A percentile compares a stretch with the other conserved stretches of the same genome.
Conservation (phyloP, 2,113 vertebrate species). For the Elephantulus edwardii region DNA sequence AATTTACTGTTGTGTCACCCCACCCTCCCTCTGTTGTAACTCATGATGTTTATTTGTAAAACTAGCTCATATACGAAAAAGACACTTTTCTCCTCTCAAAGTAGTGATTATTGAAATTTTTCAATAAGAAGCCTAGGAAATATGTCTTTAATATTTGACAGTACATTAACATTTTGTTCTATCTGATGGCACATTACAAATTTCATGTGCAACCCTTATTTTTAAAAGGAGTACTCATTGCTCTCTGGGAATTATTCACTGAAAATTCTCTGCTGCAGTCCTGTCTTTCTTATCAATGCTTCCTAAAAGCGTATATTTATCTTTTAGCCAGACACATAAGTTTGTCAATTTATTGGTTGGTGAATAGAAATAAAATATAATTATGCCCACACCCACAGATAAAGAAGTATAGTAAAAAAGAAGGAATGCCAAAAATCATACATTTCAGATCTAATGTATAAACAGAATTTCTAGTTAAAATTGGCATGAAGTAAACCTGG, state of each 20-base stretch:
- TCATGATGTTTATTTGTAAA: background rate
- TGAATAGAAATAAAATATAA: conserved; percentile 12
- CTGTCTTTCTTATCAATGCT: background rate
- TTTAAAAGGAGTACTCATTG: background rate
- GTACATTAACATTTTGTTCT: background rate
- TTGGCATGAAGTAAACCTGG: background rate
- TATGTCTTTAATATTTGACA: background rate
- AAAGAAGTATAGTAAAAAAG: background rate
- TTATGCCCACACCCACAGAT: background rate
- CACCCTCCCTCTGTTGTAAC: background rate
- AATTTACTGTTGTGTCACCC: background rate
- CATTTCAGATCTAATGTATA: background rate
- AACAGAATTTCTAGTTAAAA: background rate
- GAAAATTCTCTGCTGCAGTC: background rate
- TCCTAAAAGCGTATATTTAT: background rate
- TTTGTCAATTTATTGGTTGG: background rate
- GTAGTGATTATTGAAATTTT: conserved; percentile 42
- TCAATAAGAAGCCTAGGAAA: background rate
- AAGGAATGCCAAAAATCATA: background rate
- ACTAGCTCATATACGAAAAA: background rate
- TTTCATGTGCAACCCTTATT: background rate
- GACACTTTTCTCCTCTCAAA: background rate
- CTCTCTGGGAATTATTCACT: background rate
- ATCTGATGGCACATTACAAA: background rate
- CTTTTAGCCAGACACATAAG: background rate